These are phyloP conservation scores for Opisthocomus hoazin DNA, from an alignment of 2,113 vertebrate species.

Conservation along the genomic window DNA sequence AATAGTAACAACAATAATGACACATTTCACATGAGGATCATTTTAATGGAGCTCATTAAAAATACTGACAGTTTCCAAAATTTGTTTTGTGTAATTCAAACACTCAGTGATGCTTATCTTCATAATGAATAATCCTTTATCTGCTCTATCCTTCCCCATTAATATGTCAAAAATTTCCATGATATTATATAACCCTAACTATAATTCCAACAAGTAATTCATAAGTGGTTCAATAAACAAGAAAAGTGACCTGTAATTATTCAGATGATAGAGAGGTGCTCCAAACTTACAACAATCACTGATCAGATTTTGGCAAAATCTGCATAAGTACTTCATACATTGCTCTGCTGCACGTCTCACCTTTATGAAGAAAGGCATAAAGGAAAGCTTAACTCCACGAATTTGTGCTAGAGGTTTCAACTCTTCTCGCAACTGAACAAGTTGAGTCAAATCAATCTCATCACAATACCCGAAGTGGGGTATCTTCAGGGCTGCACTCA, in stretches of 20 bases:
- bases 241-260: not conserved
- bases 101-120: not conserved
- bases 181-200: not conserved
- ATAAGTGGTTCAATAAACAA: not conserved
- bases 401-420: conserved; percentile 70
- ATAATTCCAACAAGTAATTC: not conserved
- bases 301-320: not conserved
- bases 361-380: conserved; percentile 98
- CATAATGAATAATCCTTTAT: not conserved
- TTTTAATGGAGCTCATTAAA: not conserved
- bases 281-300: not conserved
- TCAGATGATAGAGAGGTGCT: not conserved
- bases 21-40: not conserved
- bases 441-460: conserved; percentile 85
- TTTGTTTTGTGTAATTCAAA: not conserved
- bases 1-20: not conserved
- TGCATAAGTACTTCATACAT: not conserved
- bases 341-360: conserved; percentile 57
- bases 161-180: not conserved
- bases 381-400: conserved; percentile 87
- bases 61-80: not conserved
- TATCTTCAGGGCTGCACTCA: conserved; percentile 90
- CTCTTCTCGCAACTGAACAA: conserved; percentile 80
- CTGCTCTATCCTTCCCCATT: not conserved
- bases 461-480: conserved; percentile 95